Evolutionary conservation across 2,797 vertebrate species (phyloP), one percentile per base, ranked within the genome.

Genomic region (Melanotaenia maccullochi): DNA sequence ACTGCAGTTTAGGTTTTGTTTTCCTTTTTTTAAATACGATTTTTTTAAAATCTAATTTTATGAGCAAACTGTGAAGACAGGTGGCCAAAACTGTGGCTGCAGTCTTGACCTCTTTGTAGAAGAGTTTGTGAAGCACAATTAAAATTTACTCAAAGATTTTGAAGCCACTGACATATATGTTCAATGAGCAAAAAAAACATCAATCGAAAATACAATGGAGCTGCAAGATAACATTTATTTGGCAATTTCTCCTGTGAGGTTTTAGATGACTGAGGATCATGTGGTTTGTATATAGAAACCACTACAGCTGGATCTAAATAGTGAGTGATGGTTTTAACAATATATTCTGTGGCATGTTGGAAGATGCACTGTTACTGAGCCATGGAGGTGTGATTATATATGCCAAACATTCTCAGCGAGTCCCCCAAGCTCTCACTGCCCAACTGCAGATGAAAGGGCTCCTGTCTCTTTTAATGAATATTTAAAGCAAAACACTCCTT

Each of bases 401-500:
- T 81, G 65, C 77, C 62, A 57, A 79, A 68, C 65, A 47, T 72
- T 78, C 64, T 60, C 60, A 62, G 71, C 22, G 59, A 51, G 68
- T 71, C 63, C 68, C 79, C 6, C 30, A 42, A 78, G 77, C 83
- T 36, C 63, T 73, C 62, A 44, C 79, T 82, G 70, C 64, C 59
- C 76, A 60, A 8, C 59, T 66, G 56, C 20, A 81, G 75, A 86
- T 83, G 73, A 84, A 85, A 83, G 80, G 52, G 63, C 68, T 60
- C 44, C 77, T 28, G 75, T 86, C 79, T 83, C 78, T 55, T 81
- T 61, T 74, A 71, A 87, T 89, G 78, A 89, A 92, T 90, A 86
- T 88, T 90, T 92, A 49, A 92, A 80, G 66, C 60, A 54, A 85
- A 86, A 85, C 68, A 42, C 70, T 72, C 67, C 72, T 87, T 90